phyloP scores from a whole-genome alignment of 2,888 invertebrate genomes.

The Caenorhabditis angaria region DNA sequence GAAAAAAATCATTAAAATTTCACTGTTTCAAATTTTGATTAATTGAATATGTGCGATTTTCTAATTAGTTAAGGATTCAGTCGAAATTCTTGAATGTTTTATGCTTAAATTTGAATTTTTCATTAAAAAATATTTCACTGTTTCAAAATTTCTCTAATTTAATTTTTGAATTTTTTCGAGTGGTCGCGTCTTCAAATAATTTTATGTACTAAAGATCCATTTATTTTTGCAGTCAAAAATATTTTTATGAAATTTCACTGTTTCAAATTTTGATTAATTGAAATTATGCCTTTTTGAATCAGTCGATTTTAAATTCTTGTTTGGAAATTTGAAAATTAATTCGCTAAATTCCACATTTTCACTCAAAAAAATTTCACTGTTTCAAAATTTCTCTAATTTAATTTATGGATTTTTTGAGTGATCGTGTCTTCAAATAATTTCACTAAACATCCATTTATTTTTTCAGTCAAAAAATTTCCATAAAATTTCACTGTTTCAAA shows the following conservation, averaged over 20 bases:
- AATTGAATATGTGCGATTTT: background rate
- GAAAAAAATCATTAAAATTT: background rate
- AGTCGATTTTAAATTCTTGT: background rate
- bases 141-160: background rate
- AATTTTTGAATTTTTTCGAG: background rate
- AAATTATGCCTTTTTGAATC: background rate
- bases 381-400: too few species aligned
- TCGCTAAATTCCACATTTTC: background rate
- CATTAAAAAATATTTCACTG: background rate
- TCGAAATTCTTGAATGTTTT: background rate
- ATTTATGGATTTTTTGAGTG: background rate
- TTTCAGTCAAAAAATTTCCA: background rate
- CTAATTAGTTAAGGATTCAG: background rate
- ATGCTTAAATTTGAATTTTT: background rate
- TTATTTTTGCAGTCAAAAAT: too few species aligned
- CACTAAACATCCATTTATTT: background rate
- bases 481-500: background rate
- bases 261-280: background rate
- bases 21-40: too few species aligned
- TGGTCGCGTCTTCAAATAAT: too few species aligned
- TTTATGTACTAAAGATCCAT: too few species aligned
- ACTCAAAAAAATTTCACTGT: too few species aligned
- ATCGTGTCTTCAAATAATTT: background rate
- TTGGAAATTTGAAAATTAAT: background rate
- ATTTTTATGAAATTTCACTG: conserved; percentile 5